Evolutionary conservation across 1,140 invertebrate genomes (phyloP).

Genomic region (Homarus americanus): DNA sequence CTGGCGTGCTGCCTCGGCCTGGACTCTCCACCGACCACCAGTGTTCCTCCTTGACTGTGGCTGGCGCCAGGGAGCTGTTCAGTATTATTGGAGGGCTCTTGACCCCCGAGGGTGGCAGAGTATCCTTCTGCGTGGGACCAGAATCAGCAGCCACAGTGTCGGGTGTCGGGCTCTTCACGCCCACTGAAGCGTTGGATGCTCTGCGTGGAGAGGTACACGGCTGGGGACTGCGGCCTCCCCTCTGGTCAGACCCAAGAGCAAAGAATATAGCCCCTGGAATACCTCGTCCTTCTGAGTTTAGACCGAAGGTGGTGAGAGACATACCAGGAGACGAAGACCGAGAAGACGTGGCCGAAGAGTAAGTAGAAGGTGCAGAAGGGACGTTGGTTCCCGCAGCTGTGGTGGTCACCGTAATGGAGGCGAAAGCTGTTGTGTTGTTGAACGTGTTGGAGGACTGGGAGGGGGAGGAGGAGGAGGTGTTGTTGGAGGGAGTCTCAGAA

Average conservation of each 20-base stretch:
- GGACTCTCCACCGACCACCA: slow-evolving; percentile 61
- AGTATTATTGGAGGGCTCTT: slow-evolving; percentile 52
- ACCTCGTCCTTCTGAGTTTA: slow-evolving; percentile 72
- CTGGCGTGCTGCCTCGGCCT: background rate
- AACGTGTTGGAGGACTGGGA: background rate
- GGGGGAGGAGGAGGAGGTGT: background rate
- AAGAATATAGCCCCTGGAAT: slow-evolving; percentile 74
- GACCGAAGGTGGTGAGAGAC: slow-evolving; percentile 73
- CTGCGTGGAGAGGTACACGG: background rate
- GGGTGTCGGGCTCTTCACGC: slow-evolving; percentile 42
- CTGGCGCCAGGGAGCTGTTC: slow-evolving; percentile 8
- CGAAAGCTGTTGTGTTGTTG: slow-evolving; percentile 45
- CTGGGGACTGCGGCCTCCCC: slow-evolving; percentile 43
- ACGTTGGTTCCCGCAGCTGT: slow-evolving; percentile 26
- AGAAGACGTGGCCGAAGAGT: slow-evolving; percentile 65
- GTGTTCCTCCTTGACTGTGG: slow-evolving; percentile 63
- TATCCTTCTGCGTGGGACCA: slow-evolving; percentile 24
- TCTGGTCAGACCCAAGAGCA: slow-evolving; percentile 59
- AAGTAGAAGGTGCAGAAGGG: slow-evolving; percentile 33
- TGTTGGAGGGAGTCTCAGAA: background rate
- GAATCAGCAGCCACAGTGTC: slow-evolving; percentile 10
- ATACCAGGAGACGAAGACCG: slow-evolving; percentile 74
- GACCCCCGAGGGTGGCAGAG: slow-evolving; percentile 46
- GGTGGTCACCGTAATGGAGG: slow-evolving; percentile 64
- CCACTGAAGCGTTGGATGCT: slow-evolving; percentile 34